A percentile compares a stretch with the other conserved stretches of the same genome.
phyloP scores from a whole-genome alignment of 2,888 invertebrate species.

The Thecophora atra region DNA sequence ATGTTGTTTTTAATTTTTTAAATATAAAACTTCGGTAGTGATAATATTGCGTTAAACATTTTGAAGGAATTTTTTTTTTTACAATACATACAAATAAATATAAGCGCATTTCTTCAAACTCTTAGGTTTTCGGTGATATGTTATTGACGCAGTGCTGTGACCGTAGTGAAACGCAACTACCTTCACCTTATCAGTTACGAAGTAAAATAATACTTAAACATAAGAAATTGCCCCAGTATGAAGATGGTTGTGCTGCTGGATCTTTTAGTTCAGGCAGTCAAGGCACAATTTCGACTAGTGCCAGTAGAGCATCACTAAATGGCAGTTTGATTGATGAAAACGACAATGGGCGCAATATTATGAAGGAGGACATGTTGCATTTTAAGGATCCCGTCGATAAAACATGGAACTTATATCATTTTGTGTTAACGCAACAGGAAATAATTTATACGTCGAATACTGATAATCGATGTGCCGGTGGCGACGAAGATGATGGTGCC shows the following conservation, averaged over 20 bases:
- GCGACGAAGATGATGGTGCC: slow-evolving; percentile 70
- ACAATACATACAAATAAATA: neutral
- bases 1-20: too few relatives aligned
- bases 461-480: slow-evolving; percentile 71
- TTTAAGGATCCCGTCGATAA: slow-evolving; percentile 89
- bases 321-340: slow-evolving; percentile 67
- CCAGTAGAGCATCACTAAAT: slow-evolving; percentile 55
- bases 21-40: too few relatives aligned
- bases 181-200: slow-evolving; percentile 83
- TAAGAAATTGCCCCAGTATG: slow-evolving; percentile 91
- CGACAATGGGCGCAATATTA: slow-evolving; percentile 83
- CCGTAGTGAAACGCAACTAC: slow-evolving; percentile 80
- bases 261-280: slow-evolving; percentile 39
- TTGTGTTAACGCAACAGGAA: slow-evolving; percentile 88
- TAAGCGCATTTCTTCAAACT: neutral
- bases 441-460: slow-evolving; percentile 77
- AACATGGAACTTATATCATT: slow-evolving; percentile 93
- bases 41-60: too few relatives aligned
- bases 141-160: slow-evolving; percentile 80
- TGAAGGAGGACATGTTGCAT: slow-evolving; percentile 89
- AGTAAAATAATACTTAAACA: slow-evolving; percentile 86
- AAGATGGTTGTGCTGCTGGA: slow-evolving; percentile 69
- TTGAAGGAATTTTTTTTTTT: too few relatives aligned
- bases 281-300: slow-evolving; percentile 51
- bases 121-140: slow-evolving; percentile 74